Conservation (phyloP, 2,113 vertebrate genomes). For the Monarcha castaneiventris region DNA sequence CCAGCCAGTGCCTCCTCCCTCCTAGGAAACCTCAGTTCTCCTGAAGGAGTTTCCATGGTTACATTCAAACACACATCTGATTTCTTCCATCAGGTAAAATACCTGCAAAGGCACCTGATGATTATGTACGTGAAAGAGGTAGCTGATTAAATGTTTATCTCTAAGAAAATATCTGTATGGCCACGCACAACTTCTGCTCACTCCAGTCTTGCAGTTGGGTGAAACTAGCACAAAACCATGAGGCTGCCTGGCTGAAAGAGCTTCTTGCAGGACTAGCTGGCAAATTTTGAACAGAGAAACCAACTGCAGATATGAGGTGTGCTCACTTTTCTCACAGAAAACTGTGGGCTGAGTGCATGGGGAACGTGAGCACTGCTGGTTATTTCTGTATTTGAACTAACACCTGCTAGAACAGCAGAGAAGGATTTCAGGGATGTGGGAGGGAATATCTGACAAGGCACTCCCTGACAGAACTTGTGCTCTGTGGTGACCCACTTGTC, state of each 20-base stretch:
- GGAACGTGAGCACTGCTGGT: not conserved
- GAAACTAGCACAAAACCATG: not conserved
- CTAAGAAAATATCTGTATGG: not conserved
- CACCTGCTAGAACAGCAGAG: not conserved
- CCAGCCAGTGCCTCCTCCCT: not conserved
- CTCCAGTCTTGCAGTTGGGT: not conserved
- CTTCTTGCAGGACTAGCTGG: not conserved
- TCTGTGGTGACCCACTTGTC: not conserved
- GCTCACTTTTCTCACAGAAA: not conserved
- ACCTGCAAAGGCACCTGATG: not conserved
- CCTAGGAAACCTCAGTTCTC: not conserved
- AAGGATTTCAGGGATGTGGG: accelerated
- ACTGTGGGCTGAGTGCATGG: not conserved
- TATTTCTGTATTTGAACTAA: not conserved
- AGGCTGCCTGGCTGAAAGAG: not conserved
- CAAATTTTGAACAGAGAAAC: not conserved
- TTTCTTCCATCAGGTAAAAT: not conserved
- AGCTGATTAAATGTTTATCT: not conserved
- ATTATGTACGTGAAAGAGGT: not conserved
- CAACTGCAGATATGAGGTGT: not conserved
- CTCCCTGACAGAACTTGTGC: accelerated
- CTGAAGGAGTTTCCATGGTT: not conserved
- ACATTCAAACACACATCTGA: not conserved
- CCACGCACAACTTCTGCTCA: not conserved
- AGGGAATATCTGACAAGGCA: not conserved